phyloP scores from a whole-genome alignment of 1,140 invertebrate species.

The Drosophila hydei region DNA sequence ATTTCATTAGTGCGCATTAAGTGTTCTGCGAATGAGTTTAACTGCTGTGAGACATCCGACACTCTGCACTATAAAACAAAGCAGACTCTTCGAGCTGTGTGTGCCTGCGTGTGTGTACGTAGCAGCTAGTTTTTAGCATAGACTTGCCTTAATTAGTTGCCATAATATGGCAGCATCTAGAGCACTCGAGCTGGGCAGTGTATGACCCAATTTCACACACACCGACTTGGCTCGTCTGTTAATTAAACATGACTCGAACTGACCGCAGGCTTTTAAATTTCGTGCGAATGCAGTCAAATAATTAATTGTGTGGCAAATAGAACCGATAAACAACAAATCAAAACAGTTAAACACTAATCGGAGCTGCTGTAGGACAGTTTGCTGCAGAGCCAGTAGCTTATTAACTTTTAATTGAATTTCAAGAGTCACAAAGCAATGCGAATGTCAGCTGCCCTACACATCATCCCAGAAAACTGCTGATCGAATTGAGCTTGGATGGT shows the following conservation, averaged over 20 bases:
- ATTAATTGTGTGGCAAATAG: slow-evolving; percentile 55
- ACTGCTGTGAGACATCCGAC: slow-evolving; percentile 44
- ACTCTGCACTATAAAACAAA: slow-evolving; percentile 8
- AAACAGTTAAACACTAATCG: slow-evolving; percentile 21
- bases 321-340: slow-evolving; percentile 38
- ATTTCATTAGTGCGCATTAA: slow-evolving; percentile 83
- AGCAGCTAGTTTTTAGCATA: slow-evolving; percentile 11
- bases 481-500: neutral
- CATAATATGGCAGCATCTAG: slow-evolving; percentile 32
- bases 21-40: slow-evolving; percentile 79
- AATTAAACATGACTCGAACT: slow-evolving; percentile 74
- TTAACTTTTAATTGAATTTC: slow-evolving; percentile 43
- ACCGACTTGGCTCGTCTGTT: slow-evolving; percentile 37
- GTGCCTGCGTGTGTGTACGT: neutral
- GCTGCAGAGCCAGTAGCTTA: slow-evolving; percentile 45
- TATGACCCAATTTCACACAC: slow-evolving; percentile 44
- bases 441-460: neutral
- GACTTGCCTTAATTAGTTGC: slow-evolving; percentile 41
- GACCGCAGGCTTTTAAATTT: slow-evolving; percentile 57
- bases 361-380: slow-evolving; percentile 15
- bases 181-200: slow-evolving; percentile 14
- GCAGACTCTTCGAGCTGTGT: neutral
- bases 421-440: neutral
- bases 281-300: slow-evolving; percentile 47
- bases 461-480: neutral